Evolutionary conservation across 2,797 vertebrate species (phyloP).

Genomic region (Phaenicophaeus curvirostris): DNA sequence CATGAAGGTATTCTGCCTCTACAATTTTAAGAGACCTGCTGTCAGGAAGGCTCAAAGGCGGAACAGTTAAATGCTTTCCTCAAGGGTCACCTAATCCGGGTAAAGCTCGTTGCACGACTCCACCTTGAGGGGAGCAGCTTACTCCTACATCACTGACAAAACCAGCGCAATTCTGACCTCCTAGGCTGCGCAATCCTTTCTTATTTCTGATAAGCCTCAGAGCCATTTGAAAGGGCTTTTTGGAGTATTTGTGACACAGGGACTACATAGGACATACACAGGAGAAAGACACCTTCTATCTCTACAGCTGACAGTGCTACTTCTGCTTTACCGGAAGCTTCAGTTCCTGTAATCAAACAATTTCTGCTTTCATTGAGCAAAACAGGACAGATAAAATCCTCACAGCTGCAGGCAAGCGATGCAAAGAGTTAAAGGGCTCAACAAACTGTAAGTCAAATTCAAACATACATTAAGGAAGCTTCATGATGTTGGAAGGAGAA

Average conservation of each 20-base stretch:
- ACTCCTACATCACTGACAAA: neutral
- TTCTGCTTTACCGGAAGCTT: neutral
- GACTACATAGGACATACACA: neutral
- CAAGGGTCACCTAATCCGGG: neutral
- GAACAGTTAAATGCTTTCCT: neutral
- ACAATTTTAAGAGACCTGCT: fast-evolving
- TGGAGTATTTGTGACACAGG: neutral
- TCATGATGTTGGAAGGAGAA: neutral
- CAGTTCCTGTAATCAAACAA: neutral
- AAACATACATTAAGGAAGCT: neutral
- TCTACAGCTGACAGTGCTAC: fast-evolving
- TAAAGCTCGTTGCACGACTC: neutral
- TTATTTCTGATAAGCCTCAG: neutral
- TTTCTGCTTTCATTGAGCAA: neutral
- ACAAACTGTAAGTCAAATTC: neutral
- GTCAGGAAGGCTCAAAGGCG: neutral
- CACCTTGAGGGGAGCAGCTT: neutral
- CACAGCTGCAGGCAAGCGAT: neutral
- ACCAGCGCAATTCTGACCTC: neutral
- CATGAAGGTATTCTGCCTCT: fast-evolving
- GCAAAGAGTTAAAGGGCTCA: neutral
- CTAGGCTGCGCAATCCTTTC: neutral
- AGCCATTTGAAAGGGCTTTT: neutral
- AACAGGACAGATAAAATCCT: neutral
- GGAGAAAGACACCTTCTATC: neutral